Percentiles rank a stretch among this genome's conserved stretches.
These are phyloP conservation scores for Sitophilus oryzae DNA, from an alignment of 1,140 invertebrate species.

Conservation along the genomic window DNA sequence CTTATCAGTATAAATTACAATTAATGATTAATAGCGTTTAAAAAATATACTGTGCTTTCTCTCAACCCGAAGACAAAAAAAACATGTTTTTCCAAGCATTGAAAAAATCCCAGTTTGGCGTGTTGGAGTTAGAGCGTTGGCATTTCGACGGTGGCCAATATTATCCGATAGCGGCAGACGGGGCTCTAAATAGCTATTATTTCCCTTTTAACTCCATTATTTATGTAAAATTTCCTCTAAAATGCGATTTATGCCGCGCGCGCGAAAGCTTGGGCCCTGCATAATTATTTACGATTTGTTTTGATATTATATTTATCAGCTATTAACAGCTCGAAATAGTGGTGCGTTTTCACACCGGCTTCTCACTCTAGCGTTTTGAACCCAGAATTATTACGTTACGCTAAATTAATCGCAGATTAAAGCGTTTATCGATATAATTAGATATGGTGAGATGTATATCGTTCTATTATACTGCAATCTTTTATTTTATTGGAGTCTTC, in stretches of 20 bases:
- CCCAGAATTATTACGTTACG: too few species aligned
- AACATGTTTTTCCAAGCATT: background rate
- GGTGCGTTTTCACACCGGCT: conserved; percentile 15
- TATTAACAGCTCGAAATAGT: conserved; percentile 3
- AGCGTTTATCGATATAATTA: too few species aligned
- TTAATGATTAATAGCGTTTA: too few species aligned
- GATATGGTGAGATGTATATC: too few species aligned
- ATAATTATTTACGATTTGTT: conserved; percentile 25
- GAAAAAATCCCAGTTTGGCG: background rate
- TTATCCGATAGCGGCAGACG: conserved; percentile 21
- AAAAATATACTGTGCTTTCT: too few species aligned
- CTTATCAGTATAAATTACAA: too few species aligned
- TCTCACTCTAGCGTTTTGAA: too few species aligned
- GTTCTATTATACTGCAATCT: too few species aligned
- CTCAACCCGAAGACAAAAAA: background rate
- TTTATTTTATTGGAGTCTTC: too few species aligned
- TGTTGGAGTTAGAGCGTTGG: background rate
- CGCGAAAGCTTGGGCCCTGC: conserved; percentile 11
- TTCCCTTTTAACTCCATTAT: conserved; percentile 27
- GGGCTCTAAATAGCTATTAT: conserved; percentile 26
- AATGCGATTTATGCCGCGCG: conserved; percentile 18
- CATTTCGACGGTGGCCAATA: background rate
- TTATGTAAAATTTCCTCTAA: conserved; percentile 25
- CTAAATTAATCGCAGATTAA: too few species aligned
- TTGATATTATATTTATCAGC: conserved; percentile 23